Base-by-base conservation (phyloP, 2,797 vertebrate genomes). In the Chromobotia macracanthus region DNA sequence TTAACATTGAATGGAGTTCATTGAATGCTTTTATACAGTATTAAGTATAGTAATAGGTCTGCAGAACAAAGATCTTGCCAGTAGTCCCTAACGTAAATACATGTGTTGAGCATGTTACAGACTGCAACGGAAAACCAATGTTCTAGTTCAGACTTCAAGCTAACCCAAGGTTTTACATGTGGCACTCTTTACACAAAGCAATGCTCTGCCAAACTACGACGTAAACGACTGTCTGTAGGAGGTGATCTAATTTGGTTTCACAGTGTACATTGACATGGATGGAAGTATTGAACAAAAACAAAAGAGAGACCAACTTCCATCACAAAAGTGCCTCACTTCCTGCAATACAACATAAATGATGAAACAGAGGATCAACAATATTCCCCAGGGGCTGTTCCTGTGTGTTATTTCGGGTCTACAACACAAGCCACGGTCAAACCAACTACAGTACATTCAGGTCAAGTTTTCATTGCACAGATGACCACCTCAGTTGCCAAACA, bases 381-480 rank as follows among this genome's bases (percentile, higher is more conserved):
- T n/a, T n/a, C n/a, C n/a, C n/a, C n/a, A n/a, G n/a, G 68, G 77
- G 75, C 75, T 83, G 75, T 85, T 89, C 87, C 86, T 85, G 80
- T 86, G 84, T 81, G 63, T 73, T 79, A 67, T 67, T 73, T 79
- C 81, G 79, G 72, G 65, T 83, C 74, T 80, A 79, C 81, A 83
- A 80, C 72, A 76, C 76, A 74, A 87, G 82, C 80, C 67, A 65
- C 64, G 88, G 87, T 84, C 74, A 86, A 67, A 86, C 84, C 82
- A 90, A 86, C 31, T 28, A 28, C 28, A 28, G 28, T 87, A 88
- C 89, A 85, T 84, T 89, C 86, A 90, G 89, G 85, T 90, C 88
- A 89, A 89, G 87, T 88, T 87, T 89, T 80, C 84, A 91, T 90
- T 91, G 89, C 90, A 89, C 89, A 87, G 86, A 86, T 84, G 86